These are phyloP conservation scores for Malacoraja senta DNA, from an alignment of 2,797 vertebrate genomes.

Conservation along the genomic window DNA sequence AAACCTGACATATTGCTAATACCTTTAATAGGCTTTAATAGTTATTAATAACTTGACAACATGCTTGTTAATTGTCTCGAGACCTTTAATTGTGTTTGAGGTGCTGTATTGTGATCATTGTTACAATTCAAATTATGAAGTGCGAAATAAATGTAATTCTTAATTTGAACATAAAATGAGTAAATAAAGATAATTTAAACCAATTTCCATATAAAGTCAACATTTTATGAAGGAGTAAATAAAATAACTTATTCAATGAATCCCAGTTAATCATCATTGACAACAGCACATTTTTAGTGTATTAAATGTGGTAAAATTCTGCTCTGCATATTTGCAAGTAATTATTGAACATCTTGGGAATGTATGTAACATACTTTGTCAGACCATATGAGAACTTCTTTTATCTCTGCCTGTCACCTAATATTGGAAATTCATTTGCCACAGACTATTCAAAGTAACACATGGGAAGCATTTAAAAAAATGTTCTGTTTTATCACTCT, in stretches of 20 bases:
- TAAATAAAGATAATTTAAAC: not conserved
- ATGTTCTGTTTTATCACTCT: constrained; percentile 75
- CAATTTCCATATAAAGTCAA: not conserved
- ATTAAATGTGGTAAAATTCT: constrained; percentile 5
- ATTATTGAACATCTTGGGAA: not conserved
- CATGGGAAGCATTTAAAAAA: constrained; percentile 75
- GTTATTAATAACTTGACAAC: no score
- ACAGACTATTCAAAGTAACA: constrained; percentile 54
- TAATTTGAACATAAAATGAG: not conserved
- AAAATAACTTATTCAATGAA: not conserved
- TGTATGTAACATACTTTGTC: not conserved
- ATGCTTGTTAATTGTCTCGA: no score
- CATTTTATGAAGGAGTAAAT: not conserved
- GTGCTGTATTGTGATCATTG: no score
- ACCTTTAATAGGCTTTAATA: no score
- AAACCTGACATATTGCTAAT: no score
- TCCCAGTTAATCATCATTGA: constrained; percentile 22
- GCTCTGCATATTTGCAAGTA: not conserved
- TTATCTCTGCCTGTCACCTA: constrained; percentile 55
- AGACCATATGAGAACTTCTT: constrained; percentile 49
- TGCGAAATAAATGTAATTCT: not conserved
- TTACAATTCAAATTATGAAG: not conserved
- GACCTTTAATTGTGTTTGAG: no score
- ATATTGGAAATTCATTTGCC: constrained; percentile 52
- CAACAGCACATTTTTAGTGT: not conserved